Conservation (phyloP, 1,140 invertebrate species). For the Popillia japonica region DNA sequence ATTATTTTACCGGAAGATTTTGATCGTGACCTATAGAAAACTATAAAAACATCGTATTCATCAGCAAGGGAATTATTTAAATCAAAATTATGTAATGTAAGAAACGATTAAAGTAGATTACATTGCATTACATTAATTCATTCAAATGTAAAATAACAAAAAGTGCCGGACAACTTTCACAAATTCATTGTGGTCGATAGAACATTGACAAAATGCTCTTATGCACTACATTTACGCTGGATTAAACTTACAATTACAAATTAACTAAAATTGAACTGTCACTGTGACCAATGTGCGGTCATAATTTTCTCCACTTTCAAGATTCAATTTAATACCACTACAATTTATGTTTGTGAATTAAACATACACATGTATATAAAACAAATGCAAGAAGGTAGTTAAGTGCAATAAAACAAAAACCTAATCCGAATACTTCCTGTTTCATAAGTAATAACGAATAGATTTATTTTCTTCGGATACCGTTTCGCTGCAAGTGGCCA, state of each 20-base stretch:
- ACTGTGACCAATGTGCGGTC: background rate
- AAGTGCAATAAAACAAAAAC: background rate
- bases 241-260: constrained; percentile 4
- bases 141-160: background rate
- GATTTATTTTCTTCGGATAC: background rate
- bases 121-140: background rate
- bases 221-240: background rate
- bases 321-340: background rate
- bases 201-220: background rate
- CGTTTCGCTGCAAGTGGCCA: background rate
- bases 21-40: too few relatives aligned
- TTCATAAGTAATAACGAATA: background rate
- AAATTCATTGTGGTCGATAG: background rate
- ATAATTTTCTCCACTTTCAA: background rate
- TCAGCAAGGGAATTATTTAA: background rate
- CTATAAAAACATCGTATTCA: background rate
- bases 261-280: background rate
- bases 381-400: too few relatives aligned
- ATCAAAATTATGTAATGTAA: background rate
- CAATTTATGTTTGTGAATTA: background rate
- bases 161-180: background rate
- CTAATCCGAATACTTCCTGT: background rate
- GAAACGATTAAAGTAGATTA: background rate
- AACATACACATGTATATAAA: background rate
- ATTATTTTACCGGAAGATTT: too few relatives aligned